Base-by-base conservation (phyloP, 2,113 vertebrate genomes). In the Notarius quadriscutis region DNA sequence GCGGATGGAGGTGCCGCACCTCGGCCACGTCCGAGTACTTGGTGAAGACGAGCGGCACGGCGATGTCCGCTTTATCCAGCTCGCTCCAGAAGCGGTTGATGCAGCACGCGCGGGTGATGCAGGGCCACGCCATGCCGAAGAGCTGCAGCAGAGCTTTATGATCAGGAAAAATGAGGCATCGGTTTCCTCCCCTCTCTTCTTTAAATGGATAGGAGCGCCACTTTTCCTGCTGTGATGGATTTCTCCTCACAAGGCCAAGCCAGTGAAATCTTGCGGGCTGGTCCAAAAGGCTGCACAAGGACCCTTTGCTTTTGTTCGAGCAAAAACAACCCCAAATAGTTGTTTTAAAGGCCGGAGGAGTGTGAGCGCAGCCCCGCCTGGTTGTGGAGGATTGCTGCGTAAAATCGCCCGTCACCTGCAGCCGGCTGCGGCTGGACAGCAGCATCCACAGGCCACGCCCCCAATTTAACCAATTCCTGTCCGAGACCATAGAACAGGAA, bases 31-130 rank as follows among this genome's bases (percentile, higher is more conserved):
- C 98, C 0, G 98, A 98, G 85, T 98, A 99, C 82, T 97, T 99
- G 89, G 96, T 97, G 91, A 98, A 99, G 71, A 99, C 98, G 91
- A 99, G 92, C 25, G 98, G 98, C 90, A 99, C 98, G 0, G 98
- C 97, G 90, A 99, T 99, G 93, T 99, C 98, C 67, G 94, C 98
- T 92, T 99, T 99, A 91, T 99, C 98, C 89, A 99, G 93, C 92
- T 99, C 97, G 93, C 95, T 98, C 98, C 98, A 99, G 91, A 97
- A 98, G 53, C 98, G 98, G 85, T 97, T 98, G 90, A 99, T 98
- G 96, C 98, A 99, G 96, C 98, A 99, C 27, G 98, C 98, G 91
- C 98, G 96, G 90, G 97, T 99, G 84, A 99, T 97, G 94, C 97
- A 99, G 86, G 98, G 98, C 98, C 98, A 99, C 72, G 98, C 98